Evolutionary conservation across 2,888 invertebrate species (phyloP).

Genomic region (Drosophila neotestacea): DNA sequence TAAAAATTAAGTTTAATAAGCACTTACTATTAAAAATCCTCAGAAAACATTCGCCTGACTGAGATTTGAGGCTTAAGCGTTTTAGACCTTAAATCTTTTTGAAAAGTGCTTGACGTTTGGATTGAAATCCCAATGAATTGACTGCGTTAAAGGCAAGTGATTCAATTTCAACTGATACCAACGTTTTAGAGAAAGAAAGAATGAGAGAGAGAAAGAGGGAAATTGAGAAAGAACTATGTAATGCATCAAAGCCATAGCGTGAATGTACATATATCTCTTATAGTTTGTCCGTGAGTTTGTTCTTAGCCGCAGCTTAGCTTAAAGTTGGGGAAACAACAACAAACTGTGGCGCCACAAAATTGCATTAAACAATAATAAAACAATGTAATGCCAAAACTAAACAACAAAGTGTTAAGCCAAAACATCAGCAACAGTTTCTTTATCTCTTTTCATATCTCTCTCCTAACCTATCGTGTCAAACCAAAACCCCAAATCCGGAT

Average conservation of each 20-base stretch:
- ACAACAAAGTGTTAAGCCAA: conserved; percentile 50
- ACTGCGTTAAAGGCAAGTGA: not conserved
- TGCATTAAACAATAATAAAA: conserved; percentile 65
- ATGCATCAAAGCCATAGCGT: not conserved
- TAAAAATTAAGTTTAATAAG: too few species aligned
- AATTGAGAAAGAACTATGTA: not conserved
- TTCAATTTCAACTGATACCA: not conserved
- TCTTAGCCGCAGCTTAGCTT: conserved; percentile 25
- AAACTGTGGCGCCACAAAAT: conserved; percentile 50
- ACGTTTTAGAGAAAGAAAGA: not conserved
- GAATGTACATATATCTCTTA: not conserved
- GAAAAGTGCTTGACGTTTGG: not conserved
- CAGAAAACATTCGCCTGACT: too few species aligned
- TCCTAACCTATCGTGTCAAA: not conserved
- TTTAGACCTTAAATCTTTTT: too few species aligned
- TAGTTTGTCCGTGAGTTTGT: conserved; percentile 7
- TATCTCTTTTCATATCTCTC: not conserved
- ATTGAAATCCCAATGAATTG: not conserved
- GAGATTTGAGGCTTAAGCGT: too few species aligned
- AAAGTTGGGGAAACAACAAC: conserved; percentile 18
- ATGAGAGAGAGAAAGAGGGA: not conserved
- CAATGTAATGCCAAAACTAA: conserved; percentile 28
- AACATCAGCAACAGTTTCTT: conserved; percentile 16
- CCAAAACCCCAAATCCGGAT: not conserved
- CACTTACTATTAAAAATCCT: too few species aligned